Percentiles rank a stretch among this genome's conserved stretches.
Evolutionary conservation across 2,888 invertebrate genomes (phyloP).

Genomic region (Microplitis deprimator): DNA sequence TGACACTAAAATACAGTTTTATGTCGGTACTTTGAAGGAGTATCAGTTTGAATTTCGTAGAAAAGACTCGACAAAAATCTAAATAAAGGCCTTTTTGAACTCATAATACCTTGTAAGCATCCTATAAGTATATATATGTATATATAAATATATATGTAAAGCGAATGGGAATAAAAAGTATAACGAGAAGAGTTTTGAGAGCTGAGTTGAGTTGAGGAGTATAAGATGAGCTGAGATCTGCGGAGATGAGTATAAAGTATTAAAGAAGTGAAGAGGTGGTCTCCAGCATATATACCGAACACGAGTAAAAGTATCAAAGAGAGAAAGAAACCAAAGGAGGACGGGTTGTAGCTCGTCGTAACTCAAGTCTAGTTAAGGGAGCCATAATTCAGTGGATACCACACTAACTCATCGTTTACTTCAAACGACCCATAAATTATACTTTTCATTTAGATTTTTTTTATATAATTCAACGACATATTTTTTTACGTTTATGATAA

Average conservation of each 20-base stretch:
- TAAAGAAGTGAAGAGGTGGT: conserved; percentile 1
- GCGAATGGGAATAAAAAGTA: not conserved
- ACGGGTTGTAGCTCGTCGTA: conserved; percentile 63
- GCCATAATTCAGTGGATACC: conserved; percentile 70
- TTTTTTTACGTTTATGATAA: not conserved
- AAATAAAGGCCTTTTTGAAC: not conserved
- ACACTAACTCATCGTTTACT: conserved; percentile 67
- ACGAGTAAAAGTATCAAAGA: conserved; percentile 30
- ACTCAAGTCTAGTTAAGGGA: conserved; percentile 71
- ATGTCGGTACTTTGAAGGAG: not conserved
- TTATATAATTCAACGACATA: conserved; percentile 64
- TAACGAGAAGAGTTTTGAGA: not conserved
- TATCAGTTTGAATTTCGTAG: not conserved
- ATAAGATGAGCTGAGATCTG: not conserved
- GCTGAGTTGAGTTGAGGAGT: not conserved
- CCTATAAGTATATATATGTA: no score
- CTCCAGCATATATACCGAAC: conserved; percentile 15
- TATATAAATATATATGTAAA: no score
- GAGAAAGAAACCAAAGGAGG: conserved; percentile 21
- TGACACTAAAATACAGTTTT: not conserved
- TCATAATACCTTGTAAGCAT: not conserved
- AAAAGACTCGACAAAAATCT: not conserved
- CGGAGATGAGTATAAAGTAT: no score
- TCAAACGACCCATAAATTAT: conserved; percentile 70
- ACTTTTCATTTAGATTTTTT: conserved; percentile 66